These are phyloP conservation scores for Aleiodes testaceus DNA, from an alignment of 2,888 invertebrate species.

Conservation along the genomic window DNA sequence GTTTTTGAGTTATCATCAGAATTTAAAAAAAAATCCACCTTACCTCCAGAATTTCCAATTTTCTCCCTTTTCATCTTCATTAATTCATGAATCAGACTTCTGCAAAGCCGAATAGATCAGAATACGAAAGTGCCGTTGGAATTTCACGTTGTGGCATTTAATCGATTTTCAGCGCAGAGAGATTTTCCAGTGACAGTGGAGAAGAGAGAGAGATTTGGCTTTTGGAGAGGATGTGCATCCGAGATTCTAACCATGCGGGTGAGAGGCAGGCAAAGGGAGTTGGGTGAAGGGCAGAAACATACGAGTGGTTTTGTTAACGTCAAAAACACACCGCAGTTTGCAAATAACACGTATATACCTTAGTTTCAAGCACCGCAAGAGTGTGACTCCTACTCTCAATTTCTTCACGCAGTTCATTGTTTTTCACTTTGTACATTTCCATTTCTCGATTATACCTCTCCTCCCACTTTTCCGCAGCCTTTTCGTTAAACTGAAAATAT, in stretches of 20 bases:
- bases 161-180: conserved; percentile 36
- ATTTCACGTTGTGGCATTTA: conserved; percentile 19
- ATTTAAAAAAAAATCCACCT: neutral
- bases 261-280: neutral
- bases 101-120: conserved; percentile 39
- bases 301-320: conserved; percentile 26
- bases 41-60: no score
- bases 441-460: conserved; percentile 68
- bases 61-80: neutral
- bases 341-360: conserved; percentile 56
- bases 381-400: conserved; percentile 66
- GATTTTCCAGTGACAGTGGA: conserved; percentile 33
- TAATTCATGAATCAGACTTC: no score
- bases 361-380: conserved; percentile 63
- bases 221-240: neutral
- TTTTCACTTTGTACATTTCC: conserved; percentile 65
- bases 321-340: conserved; percentile 35
- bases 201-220: no score
- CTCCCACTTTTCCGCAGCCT: conserved; percentile 69
- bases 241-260: neutral
- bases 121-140: conserved; percentile 48
- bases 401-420: conserved; percentile 67
- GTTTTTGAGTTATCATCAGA: conserved; percentile 10
- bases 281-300: neutral
- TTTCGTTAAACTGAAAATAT: conserved; percentile 55